Evolutionary conservation across 2,113 vertebrate species (phyloP).

Genomic region (Odontesthes bonariensis): DNA sequence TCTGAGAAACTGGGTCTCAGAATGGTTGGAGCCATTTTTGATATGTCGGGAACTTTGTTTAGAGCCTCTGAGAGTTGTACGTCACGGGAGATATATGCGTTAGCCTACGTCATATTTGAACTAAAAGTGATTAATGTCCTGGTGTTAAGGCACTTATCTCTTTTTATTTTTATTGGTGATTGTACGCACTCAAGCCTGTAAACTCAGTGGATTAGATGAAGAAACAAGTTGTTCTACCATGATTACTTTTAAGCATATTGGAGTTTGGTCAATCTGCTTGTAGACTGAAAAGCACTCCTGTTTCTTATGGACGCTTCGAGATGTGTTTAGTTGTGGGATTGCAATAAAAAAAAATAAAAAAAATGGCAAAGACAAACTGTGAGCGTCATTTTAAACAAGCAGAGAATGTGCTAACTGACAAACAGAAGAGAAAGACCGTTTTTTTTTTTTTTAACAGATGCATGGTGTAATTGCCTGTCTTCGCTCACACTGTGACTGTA

Average conservation of each 20-base stretch:
- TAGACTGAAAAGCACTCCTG: background rate
- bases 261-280: background rate
- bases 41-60: conserved; percentile 6
- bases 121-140: conserved; percentile 4
- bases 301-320: no score
- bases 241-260: conserved; percentile 21
- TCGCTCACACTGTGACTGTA: conserved; percentile 9
- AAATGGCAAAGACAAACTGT: background rate
- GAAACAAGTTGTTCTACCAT: conserved; percentile 21
- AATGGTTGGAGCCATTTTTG: background rate
- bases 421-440: background rate
- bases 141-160: background rate
- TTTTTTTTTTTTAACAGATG: background rate
- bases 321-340: background rate
- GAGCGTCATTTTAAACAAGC: background rate
- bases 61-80: background rate
- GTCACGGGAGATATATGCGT: background rate
- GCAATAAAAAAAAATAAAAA: conserved; percentile 7
- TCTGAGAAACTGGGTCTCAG: background rate
- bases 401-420: background rate
- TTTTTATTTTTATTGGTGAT: conserved; percentile 1
- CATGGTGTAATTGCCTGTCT: background rate
- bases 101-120: background rate
- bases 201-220: conserved; percentile 13
- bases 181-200: conserved; percentile 2